Conservation (phyloP, 2,888 invertebrate species). For the Cremastinae sp. region DNA sequence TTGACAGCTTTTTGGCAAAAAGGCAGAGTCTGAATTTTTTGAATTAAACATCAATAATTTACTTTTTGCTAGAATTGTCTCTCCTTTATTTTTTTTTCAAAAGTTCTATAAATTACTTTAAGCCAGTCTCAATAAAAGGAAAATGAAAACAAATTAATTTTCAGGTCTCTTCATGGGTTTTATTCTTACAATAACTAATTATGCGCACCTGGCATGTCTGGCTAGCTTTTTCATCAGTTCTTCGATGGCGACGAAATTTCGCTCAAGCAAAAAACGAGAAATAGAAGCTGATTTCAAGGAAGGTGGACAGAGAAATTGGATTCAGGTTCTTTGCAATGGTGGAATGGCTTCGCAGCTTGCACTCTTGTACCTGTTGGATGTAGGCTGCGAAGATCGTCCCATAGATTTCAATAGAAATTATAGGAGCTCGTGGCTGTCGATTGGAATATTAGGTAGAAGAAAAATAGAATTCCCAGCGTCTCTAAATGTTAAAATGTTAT, state of each 20-base stretch:
- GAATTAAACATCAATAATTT: no score
- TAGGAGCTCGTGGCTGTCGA: conserved; percentile 90
- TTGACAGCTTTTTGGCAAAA: no score
- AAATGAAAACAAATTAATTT: conserved; percentile 26
- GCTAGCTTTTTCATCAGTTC: conserved; percentile 90
- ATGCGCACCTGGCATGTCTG: conserved; percentile 88
- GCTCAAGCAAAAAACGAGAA: conserved; percentile 84
- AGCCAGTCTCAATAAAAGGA: neutral
- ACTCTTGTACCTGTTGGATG: conserved; percentile 89
- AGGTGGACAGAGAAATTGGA: conserved; percentile 93
- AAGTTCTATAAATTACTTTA: neutral
- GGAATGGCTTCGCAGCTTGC: conserved; percentile 92
- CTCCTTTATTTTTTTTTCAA: no score
- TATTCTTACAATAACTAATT: conserved; percentile 88
- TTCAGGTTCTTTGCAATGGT: conserved; percentile 94
- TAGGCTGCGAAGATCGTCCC: conserved; percentile 89
- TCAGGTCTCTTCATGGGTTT: conserved; percentile 88
- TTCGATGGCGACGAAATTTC: conserved; percentile 91
- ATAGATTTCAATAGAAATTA: conserved; percentile 90
- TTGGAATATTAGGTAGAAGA: conserved; percentile 87
- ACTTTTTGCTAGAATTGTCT: no score
- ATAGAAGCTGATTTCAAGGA: conserved; percentile 90
- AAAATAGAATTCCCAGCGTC: conserved; percentile 20
- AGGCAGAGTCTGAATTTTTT: no score
- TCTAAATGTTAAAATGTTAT: conserved; percentile 3